Conservation (phyloP, 2,113 vertebrate genomes). For the Tragelaphus scriptus region DNA sequence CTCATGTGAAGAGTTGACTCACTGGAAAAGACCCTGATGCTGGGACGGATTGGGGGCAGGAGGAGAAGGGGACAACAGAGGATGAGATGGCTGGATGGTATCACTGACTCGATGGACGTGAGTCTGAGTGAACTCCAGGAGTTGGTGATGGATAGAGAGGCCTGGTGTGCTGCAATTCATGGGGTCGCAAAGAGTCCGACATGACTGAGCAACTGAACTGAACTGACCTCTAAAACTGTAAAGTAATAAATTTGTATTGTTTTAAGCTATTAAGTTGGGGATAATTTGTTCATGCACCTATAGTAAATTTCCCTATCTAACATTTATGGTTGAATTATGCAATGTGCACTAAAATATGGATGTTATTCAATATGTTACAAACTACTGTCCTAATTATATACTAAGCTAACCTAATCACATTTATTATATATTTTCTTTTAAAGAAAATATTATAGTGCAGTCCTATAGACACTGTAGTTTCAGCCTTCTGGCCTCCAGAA, state of each 20-base stretch:
- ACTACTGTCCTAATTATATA: background rate
- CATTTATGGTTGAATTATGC: background rate
- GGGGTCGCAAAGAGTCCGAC: no score
- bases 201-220: no score
- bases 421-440: background rate
- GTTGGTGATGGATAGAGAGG: no score
- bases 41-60: no score
- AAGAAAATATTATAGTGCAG: background rate
- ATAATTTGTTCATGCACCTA: background rate
- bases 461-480: background rate
- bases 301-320: background rate
- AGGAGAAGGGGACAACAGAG: no score
- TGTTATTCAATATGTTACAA: background rate
- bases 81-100: no score
- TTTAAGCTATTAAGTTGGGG: background rate
- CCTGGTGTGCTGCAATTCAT: no score
- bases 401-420: background rate
- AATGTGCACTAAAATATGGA: background rate
- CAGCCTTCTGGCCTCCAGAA: background rate
- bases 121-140: no score
- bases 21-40: no score
- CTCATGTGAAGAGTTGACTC: no score
- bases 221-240: background rate
- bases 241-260: background rate
- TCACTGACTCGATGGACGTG: no score